Base-by-base conservation (phyloP, 2,113 vertebrate species). In the Solea solea region DNA sequence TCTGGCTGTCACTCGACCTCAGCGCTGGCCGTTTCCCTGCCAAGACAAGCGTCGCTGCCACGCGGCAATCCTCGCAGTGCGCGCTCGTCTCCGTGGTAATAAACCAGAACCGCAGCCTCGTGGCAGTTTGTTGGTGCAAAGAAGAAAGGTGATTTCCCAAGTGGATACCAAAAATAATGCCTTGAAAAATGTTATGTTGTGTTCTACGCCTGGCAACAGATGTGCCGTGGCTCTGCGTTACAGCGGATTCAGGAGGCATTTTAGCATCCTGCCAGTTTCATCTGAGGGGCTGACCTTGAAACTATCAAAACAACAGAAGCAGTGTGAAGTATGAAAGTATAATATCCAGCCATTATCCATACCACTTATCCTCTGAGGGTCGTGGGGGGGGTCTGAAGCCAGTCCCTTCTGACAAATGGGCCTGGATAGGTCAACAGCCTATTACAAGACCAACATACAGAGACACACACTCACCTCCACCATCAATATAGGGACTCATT, bases 1-100 rank as follows among this genome's bases (percentile, higher is more conserved):
- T 77, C 84, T 81, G 90, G 82, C 88, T 94, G 93, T 94, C 93
- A 92, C 83, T 87, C 90, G 86, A 90, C 92, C 92, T 94, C 89
- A 92, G 82, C 72, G 86, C 81, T 91, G 87, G 88, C 91, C 92
- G 67, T 89, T 92, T 92, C 91, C 88, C 91, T 91, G 90, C 90
- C 91, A 90, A 93, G 88, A 91, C 88, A 71, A 89, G 86, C 85
- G 63, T 80, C 53, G 71, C 85, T 77, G 82, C 83, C 89, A 81
- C 81, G 78, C 82, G 59, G 82, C 73, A 81, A 75, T 69, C 69
- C 39, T 72, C 59, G 70, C 80, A 58, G 63, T 62, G 74, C 72
- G 58, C 66, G 83, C 83, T 83, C 15, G 59, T 89, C 88, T 83
- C 84, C 70, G 69, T 86, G 85, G 89, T 84, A 89, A 90, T 85